Evolutionary conservation across 1,140 invertebrate species (phyloP).

Genomic region (Pseudomyrmex cubaensis): DNA sequence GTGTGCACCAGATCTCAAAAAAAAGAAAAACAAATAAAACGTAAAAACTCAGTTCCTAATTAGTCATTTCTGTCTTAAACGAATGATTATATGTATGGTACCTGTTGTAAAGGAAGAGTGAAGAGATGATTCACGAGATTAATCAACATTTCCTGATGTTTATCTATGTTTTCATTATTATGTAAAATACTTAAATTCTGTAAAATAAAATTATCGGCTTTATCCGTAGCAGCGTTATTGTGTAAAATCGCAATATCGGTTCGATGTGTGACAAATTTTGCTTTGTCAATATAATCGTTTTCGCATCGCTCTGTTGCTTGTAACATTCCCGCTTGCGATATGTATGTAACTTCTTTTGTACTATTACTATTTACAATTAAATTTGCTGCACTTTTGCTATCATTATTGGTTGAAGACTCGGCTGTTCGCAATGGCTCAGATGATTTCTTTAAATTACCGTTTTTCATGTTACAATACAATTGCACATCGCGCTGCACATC

Average conservation of each 20-base stretch:
- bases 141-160: constrained; percentile 78
- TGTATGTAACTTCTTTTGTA: constrained; percentile 20
- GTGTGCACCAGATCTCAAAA: constrained; percentile 6
- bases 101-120: constrained; percentile 79
- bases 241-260: constrained; percentile 8
- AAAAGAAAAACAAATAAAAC: constrained; percentile 12
- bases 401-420: constrained; percentile 35
- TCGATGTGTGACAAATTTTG: not conserved
- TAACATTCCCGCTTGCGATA: constrained; percentile 13
- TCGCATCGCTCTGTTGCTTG: not conserved
- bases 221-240: constrained; percentile 64
- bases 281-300: not conserved
- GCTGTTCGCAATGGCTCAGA: constrained; percentile 45
- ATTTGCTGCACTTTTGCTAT: not conserved
- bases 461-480: constrained; percentile 83
- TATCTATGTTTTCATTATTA: constrained; percentile 68
- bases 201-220: constrained; percentile 65
- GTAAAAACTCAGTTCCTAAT: constrained; percentile 41
- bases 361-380: not conserved
- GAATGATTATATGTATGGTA: constrained; percentile 64
- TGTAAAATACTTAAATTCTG: constrained; percentile 72
- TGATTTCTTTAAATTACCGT: not conserved
- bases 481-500: constrained; percentile 80
- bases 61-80: constrained; percentile 22
- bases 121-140: constrained; percentile 81